These are phyloP conservation scores for Hirundichthys speculiger DNA, from an alignment of 2,113 vertebrate genomes.

Conservation along the genomic window DNA sequence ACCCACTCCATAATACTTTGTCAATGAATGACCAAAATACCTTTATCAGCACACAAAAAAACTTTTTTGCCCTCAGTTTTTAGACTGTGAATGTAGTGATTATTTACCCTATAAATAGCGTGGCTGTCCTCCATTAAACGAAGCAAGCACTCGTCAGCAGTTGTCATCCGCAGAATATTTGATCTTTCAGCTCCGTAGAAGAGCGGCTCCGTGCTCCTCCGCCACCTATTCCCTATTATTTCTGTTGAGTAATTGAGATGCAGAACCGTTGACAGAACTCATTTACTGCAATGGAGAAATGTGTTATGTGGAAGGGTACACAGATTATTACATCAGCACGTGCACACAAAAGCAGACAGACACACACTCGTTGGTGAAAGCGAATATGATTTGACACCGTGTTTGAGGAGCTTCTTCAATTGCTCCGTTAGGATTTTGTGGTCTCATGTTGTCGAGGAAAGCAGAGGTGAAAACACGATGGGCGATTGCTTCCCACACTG, in stretches of 20 bases:
- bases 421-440: slow-evolving; percentile 50
- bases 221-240: slow-evolving; percentile 65
- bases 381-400: slow-evolving; percentile 66
- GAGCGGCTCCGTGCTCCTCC: slow-evolving; percentile 25
- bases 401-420: slow-evolving; percentile 65
- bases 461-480: slow-evolving; percentile 24
- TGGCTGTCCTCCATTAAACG: too few species aligned
- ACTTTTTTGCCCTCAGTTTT: too few species aligned
- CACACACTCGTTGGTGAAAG: slow-evolving; percentile 34
- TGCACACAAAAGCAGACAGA: slow-evolving; percentile 30
- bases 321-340: slow-evolving; percentile 78
- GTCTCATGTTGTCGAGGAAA: slow-evolving; percentile 28
- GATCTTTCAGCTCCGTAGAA: slow-evolving; percentile 32
- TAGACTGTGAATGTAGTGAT: too few species aligned
- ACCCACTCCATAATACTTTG: too few species aligned
- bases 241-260: slow-evolving; percentile 77
- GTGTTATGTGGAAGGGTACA: slow-evolving; percentile 70
- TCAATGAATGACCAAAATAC: too few species aligned
- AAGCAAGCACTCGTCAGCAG: background rate
- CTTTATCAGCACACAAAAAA: too few species aligned
- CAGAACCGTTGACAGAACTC: slow-evolving; percentile 81
- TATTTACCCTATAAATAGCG: too few species aligned
- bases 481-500: slow-evolving; percentile 38
- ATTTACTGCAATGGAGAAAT: slow-evolving; percentile 76
- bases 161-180: slow-evolving; percentile 29